Evolutionary conservation across 2,113 vertebrate species (phyloP), one percentile per base, ranked within the genome.

Genomic region (Etheostoma cragini): DNA sequence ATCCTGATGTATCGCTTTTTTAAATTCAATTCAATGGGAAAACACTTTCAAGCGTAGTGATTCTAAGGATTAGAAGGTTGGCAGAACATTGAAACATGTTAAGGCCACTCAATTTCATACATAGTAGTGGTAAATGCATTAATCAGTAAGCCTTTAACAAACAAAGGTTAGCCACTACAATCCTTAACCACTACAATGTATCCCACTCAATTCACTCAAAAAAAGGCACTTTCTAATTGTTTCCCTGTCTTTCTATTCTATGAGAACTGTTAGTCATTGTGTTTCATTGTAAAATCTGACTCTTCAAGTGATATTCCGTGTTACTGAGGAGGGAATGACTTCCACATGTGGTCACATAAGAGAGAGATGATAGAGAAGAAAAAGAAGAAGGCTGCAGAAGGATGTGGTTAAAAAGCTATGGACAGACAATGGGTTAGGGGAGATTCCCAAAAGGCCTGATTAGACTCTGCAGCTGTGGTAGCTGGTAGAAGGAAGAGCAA

Each of bases 321-420:
- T 81, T 80, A 72, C 42, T 63, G 52, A 83, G 78, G 50, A 73
- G 49, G 57, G 50, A 87, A 90, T 77, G 66, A 76, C 50, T 90
- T 89, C 78, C 77, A 87, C 68, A 83, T 88, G 82, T 81, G 80
- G 69, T 85, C 82, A 58, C 35, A n/a, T 66, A 52, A 79, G 47
- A 62, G 6, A n/a, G 6, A n/a, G 47, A 61, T 26, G 52, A 68
- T 72, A 62, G 80, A 35, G 45, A 62, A 42, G 38, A 38, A 38
- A 38, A 38, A 38, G 8, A 38, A 38, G 38, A 22, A 35, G 45
- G 50, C 54, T 58, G 56, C 15, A 77, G 73, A 75, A 33, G 22
- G 45, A 80, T 11, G 67, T 22, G 63, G 72, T 42, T 72, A 64
- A 81, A 78, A 62, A 85, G 76, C 73, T 81, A 76, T 47, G 56